These are phyloP conservation scores for Anser cygnoides DNA, from an alignment of 2,113 vertebrate species.

Conservation along the genomic window DNA sequence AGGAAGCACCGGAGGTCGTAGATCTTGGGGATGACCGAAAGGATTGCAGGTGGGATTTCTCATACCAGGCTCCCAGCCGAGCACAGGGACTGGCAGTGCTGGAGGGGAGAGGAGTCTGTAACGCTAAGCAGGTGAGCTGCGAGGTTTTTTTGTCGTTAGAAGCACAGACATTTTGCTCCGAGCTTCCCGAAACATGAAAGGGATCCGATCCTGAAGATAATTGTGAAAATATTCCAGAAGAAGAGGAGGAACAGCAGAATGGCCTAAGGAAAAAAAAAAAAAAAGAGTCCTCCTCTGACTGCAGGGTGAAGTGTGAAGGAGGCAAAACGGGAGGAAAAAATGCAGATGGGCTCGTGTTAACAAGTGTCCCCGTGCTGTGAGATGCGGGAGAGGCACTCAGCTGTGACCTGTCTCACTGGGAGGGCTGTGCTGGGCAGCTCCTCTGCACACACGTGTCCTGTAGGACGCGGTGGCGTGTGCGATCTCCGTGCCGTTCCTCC, in stretches of 20 bases:
- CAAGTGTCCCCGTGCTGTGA: rapidly evolving
- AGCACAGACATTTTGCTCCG: background rate
- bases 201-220: background rate
- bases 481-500: background rate
- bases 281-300: background rate
- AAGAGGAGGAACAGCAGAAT: background rate
- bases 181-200: background rate
- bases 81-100: background rate
- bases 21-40: background rate
- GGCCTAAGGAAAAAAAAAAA: background rate
- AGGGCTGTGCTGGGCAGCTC: background rate
- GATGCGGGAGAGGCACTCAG: background rate
- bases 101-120: background rate
- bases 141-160: background rate
- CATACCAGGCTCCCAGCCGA: background rate
- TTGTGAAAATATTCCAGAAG: background rate
- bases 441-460: rapidly evolving
- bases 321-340: background rate
- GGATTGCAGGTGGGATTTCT: background rate
- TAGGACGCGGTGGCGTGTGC: background rate
- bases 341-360: background rate
- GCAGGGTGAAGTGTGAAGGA: background rate
- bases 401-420: background rate
- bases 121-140: background rate
- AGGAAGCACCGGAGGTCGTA: background rate